Conservation (phyloP, 2,797 vertebrate species). For the Amazona ochrocephala region DNA sequence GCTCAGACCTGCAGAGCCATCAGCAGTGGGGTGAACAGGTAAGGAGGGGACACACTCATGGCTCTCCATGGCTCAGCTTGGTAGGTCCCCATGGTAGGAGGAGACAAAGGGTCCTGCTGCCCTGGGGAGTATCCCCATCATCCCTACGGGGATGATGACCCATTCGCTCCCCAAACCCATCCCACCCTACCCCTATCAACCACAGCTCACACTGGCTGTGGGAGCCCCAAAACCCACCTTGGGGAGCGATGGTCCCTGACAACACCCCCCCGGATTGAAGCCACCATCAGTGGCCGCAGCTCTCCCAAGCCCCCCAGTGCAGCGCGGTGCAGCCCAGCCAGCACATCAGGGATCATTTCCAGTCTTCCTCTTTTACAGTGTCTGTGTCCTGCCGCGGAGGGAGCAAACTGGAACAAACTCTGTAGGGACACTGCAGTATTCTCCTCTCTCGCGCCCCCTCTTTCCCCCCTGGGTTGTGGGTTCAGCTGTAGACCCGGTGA, state of each 20-base stretch:
- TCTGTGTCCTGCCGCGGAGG: conserved; percentile 72
- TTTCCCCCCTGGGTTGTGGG: conserved; percentile 64
- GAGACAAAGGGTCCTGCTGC: background rate
- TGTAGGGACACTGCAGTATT: conserved; percentile 64
- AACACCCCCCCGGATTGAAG: fast-evolving
- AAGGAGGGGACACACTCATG: background rate
- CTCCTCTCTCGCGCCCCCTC: conserved; percentile 39
- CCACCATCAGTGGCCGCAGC: background rate
- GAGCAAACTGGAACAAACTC: conserved; percentile 76
- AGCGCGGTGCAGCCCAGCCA: background rate
- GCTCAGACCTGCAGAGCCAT: background rate
- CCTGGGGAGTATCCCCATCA: background rate
- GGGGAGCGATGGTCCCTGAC: background rate
- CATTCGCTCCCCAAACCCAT: fast-evolving
- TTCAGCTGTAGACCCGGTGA: conserved; percentile 70
- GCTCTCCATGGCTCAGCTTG: background rate
- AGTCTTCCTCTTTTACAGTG: conserved; percentile 85
- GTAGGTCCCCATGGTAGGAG: background rate
- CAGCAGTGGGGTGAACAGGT: background rate
- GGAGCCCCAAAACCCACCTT: background rate
- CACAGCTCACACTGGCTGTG: background rate
- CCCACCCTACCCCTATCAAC: background rate
- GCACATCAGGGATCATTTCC: conserved; percentile 80
- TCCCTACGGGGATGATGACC: background rate
- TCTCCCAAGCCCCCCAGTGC: background rate